Percentiles rank a stretch among this genome's conserved stretches.
phyloP scores from a whole-genome alignment of 2,888 invertebrate species.

The Melieria omissa region DNA sequence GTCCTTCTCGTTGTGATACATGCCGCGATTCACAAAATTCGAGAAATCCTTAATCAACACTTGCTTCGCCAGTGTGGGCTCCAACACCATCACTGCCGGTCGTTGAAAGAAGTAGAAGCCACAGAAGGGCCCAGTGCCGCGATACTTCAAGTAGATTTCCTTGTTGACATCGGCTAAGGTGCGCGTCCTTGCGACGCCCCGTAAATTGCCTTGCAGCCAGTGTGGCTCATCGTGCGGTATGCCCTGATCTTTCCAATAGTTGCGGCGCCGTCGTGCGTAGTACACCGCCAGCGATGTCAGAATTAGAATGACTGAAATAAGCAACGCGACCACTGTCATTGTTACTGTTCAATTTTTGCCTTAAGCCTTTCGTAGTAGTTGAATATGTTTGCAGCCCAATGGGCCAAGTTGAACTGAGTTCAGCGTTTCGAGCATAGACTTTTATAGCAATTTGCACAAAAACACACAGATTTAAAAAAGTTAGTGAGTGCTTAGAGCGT shows the following conservation, averaged over 20 bases:
- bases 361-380: too few relatives aligned
- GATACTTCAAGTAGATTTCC: conserved; percentile 38
- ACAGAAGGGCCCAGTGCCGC: conserved; percentile 45
- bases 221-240: conserved; percentile 39
- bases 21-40: conserved; percentile 62
- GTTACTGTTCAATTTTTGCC: too few relatives aligned
- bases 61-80: conserved; percentile 52
- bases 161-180: conserved; percentile 46
- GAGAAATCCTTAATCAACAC: conserved; percentile 59
- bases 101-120: conserved; percentile 57
- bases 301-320: conserved; percentile 20
- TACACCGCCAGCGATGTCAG: conserved; percentile 16
- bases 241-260: conserved; percentile 40
- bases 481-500: too few relatives aligned
- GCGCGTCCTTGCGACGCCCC: conserved; percentile 36
- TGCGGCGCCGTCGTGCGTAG: conserved; percentile 27
- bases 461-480: too few relatives aligned
- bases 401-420: too few relatives aligned
- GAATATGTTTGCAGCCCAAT: too few relatives aligned
- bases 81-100: conserved; percentile 51
- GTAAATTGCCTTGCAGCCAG: conserved; percentile 36
- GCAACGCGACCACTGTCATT: conserved; percentile 12
- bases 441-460: too few relatives aligned
- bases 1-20: conserved; percentile 58
- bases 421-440: too few relatives aligned